Conservation (phyloP, 2,113 vertebrate species). For the Channa maculata region DNA sequence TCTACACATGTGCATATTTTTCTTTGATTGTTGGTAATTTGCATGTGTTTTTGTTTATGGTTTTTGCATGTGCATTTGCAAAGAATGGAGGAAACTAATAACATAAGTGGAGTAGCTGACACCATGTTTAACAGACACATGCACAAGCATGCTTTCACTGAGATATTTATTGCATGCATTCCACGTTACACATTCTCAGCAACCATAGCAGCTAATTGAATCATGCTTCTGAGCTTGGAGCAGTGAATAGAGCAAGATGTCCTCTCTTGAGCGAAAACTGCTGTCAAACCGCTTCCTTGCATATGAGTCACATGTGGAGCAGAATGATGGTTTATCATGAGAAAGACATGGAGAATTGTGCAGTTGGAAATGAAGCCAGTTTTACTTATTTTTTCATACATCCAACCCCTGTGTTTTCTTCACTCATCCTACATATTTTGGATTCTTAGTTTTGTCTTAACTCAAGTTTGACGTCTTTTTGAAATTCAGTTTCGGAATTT, state of each 20-base stretch:
- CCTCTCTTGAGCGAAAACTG: slow-evolving; percentile 54
- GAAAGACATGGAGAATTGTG: slow-evolving; percentile 16
- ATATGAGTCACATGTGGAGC: slow-evolving; percentile 57
- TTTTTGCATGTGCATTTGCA: slow-evolving; percentile 11
- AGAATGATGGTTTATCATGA: slow-evolving; percentile 56
- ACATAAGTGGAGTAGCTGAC: slow-evolving; percentile 42
- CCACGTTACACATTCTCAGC: slow-evolving; percentile 60
- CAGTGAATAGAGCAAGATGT: slow-evolving; percentile 53
- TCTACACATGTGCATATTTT: not conserved
- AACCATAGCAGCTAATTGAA: slow-evolving; percentile 69
- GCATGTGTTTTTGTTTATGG: slow-evolving; percentile 8
- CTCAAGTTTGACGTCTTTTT: not conserved
- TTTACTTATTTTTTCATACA: slow-evolving; percentile 28
- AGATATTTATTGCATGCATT: slow-evolving; percentile 57
- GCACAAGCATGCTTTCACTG: slow-evolving; percentile 67
- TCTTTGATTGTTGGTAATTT: not conserved
- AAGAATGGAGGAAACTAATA: slow-evolving; percentile 15
- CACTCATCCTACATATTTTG: not conserved
- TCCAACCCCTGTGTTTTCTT: not conserved
- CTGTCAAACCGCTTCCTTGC: slow-evolving; percentile 53
- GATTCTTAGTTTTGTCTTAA: not conserved
- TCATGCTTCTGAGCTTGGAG: slow-evolving; percentile 54
- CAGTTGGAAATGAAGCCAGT: slow-evolving; percentile 19
- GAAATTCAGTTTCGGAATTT: slow-evolving; percentile 20
- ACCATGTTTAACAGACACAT: slow-evolving; percentile 50